phyloP scores from a whole-genome alignment of 2,888 invertebrate genomes.

The Heterodera filipjevi region DNA sequence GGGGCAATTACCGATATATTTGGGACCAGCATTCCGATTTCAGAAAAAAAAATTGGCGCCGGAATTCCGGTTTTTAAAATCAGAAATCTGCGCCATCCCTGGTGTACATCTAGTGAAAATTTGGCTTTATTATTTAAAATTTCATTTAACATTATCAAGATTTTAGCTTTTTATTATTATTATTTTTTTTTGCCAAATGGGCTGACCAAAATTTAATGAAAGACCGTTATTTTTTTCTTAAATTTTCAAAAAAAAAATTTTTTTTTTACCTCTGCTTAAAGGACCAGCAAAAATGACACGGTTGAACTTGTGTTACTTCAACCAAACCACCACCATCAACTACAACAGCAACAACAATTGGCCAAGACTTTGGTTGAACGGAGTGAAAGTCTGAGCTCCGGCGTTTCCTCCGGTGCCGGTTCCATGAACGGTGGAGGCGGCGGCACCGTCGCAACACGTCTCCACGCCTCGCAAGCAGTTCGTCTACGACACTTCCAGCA shows the following conservation, averaged over 20 bases:
- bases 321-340: neutral
- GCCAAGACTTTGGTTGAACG: conserved; percentile 9
- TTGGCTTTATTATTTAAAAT: no score
- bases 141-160: no score
- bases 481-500: conserved; percentile 22
- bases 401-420: conserved; percentile 19
- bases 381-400: conserved; percentile 25
- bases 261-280: neutral
- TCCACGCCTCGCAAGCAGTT: neutral
- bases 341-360: neutral
- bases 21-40: no score
- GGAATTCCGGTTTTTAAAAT: no score
- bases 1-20: no score
- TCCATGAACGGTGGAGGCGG: neutral
- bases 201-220: no score
- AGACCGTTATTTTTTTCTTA: neutral
- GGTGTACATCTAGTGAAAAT: no score
- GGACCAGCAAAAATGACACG: neutral
- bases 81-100: no score
- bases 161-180: no score
- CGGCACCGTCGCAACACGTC: neutral
- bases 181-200: no score
- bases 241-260: neutral
- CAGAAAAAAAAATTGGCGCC: no score
- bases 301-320: conserved; percentile 1